Conservation (phyloP, 2,113 vertebrate genomes). For the Aegotheles bennettii region DNA sequence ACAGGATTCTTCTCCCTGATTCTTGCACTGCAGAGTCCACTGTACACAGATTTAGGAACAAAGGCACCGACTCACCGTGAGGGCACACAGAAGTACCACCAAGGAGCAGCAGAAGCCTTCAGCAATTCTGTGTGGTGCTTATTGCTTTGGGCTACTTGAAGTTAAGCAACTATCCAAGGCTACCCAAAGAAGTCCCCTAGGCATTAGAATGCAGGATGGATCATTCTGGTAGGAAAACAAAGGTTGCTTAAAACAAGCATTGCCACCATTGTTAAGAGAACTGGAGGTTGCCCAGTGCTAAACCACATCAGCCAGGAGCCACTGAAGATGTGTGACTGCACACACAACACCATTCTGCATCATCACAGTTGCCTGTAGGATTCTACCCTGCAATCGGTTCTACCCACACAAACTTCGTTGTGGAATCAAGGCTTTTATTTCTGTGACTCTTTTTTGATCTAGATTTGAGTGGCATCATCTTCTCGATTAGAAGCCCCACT, state of each 20-base stretch:
- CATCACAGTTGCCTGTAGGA: background rate
- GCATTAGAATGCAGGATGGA: background rate
- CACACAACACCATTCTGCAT: background rate
- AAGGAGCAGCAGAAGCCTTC: background rate
- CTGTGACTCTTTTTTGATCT: slow-evolving; percentile 3
- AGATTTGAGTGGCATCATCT: slow-evolving; percentile 39
- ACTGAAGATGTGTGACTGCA: background rate
- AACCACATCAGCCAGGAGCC: background rate
- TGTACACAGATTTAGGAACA: accelerated
- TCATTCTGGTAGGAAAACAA: background rate
- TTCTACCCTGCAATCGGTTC: background rate
- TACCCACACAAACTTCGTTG: background rate
- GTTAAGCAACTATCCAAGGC: background rate
- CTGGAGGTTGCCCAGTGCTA: background rate
- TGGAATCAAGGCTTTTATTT: background rate
- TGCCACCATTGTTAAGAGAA: background rate
- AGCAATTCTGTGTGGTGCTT: background rate
- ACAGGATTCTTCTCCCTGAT: background rate
- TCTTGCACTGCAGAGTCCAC: background rate
- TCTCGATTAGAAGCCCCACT: slow-evolving; percentile 40
- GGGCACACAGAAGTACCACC: background rate
- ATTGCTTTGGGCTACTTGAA: background rate
- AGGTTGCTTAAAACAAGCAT: background rate
- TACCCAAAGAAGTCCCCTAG: background rate
- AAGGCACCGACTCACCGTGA: background rate